Evolutionary conservation across 1,140 invertebrate species (phyloP).

Genomic region (Oscheius sp.): DNA sequence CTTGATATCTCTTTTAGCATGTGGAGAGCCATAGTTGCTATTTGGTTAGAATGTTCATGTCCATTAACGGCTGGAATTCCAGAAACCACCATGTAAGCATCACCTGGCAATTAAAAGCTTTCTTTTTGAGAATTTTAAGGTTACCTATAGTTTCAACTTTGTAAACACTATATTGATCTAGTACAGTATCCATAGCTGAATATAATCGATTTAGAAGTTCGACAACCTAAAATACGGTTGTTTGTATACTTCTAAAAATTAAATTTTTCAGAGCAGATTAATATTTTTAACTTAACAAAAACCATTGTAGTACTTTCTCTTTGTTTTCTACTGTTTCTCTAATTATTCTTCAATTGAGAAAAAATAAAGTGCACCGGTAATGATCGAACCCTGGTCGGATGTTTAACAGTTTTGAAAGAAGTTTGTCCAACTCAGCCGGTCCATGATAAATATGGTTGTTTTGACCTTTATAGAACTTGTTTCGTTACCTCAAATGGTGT

Average conservation of each 20-base stretch:
- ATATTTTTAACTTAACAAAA: too few relatives aligned
- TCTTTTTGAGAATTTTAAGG: neutral
- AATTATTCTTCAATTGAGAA: too few relatives aligned
- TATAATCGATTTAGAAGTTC: slow-evolving; percentile 63
- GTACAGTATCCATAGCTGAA: slow-evolving; percentile 61
- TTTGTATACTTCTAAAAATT: too few relatives aligned
- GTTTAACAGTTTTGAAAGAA: too few relatives aligned
- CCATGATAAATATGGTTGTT: neutral
- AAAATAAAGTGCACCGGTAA: too few relatives aligned
- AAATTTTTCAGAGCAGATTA: too few relatives aligned
- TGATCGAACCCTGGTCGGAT: too few relatives aligned
- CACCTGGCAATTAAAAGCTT: slow-evolving; percentile 58
- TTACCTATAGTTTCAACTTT: slow-evolving; percentile 58
- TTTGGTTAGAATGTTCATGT: slow-evolving; percentile 42
- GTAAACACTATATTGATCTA: slow-evolving; percentile 58
- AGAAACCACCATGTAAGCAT: slow-evolving; percentile 53
- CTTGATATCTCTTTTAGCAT: slow-evolving; percentile 53
- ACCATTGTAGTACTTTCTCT: too few relatives aligned
- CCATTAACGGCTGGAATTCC: slow-evolving; percentile 57
- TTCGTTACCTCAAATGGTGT: slow-evolving; percentile 1
- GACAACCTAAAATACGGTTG: slow-evolving; percentile 61
- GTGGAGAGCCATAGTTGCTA: slow-evolving; percentile 48
- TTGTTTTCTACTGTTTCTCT: too few relatives aligned
- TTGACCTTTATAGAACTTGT: neutral
- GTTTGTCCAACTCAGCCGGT: too few relatives aligned